Base-by-base conservation (phyloP, 2,113 vertebrate genomes). In the Probosciger aterrimus region DNA sequence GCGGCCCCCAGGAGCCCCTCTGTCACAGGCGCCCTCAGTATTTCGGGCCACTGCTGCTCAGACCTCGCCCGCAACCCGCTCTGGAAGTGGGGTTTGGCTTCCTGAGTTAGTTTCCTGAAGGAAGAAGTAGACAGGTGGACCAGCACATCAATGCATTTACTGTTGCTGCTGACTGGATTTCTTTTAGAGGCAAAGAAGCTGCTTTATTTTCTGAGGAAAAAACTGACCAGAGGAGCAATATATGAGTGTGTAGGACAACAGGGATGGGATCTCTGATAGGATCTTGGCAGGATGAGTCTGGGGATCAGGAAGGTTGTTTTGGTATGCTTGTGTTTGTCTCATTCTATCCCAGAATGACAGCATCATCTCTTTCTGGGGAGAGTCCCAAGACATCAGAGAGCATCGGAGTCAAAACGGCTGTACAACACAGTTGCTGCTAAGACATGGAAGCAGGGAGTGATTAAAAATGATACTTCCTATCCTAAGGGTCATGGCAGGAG, bases 11-110 rank as follows among this genome's bases (percentile, higher is more conserved):
- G 52, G 10, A 59, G 6, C 4, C 2, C 2, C 75, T 10, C 20
- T 1, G 3, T 9, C 65, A 0, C 2, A 3, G 64, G 0, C 3
- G 1, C 23, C 27, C 20, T 4, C 67, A 19, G 2, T 4, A 18
- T 12, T 68, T 47, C 2, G 12, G 41, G 55, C 27, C 31, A 11
- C 3, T 23, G 37, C 41, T 53, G 14, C 70, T 69, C 68, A 35
- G n/a, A 53, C 35, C 25, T 55, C 59, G 10, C 33, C 60, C 4
- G 6, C 74, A 63, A 28, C 55, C 25, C 1, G 0, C 55, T 46
- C 33, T 19, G 59, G 23, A 9, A 6, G 8, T 33, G 53, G 16
- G 16, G 33, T 41, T 52, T 70, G 37, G 18, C 9, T 16, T 24
- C 23, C 47, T 60, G 31, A 4, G 3, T 12, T 11, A 7, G 17